Conservation (phyloP, 2,797 vertebrate genomes). For the Kryptopterus vitreolus region DNA sequence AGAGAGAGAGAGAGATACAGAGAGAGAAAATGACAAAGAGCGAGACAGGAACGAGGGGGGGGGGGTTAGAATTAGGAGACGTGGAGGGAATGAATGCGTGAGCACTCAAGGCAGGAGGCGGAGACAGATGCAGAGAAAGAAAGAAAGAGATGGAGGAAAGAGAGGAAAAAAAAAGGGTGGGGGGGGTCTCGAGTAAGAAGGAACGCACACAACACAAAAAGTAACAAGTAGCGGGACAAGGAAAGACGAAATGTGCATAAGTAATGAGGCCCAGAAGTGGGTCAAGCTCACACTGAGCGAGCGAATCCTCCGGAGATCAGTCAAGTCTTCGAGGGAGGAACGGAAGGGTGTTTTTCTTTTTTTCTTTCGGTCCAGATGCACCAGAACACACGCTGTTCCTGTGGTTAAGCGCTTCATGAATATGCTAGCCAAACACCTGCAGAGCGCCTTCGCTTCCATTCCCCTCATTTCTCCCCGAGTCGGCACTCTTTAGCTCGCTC, state of each 20-base stretch:
- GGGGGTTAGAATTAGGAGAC: slow-evolving; percentile 6
- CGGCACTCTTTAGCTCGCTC: slow-evolving; percentile 23
- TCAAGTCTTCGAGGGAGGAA: slow-evolving; percentile 22
- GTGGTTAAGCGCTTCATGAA: slow-evolving; percentile 40
- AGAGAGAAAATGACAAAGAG: slow-evolving; percentile 40
- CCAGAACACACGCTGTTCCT: slow-evolving; percentile 37
- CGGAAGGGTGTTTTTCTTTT: slow-evolving; percentile 29
- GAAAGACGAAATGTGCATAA: slow-evolving; percentile 11
- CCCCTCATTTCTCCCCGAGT: not conserved
- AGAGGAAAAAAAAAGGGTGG: not conserved
- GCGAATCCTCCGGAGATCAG: slow-evolving; percentile 36
- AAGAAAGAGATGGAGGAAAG: not conserved
- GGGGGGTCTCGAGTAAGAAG: slow-evolving; percentile 16
- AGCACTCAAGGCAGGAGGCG: slow-evolving; percentile 12
- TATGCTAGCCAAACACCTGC: slow-evolving; percentile 39
- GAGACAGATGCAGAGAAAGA: not conserved
- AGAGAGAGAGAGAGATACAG: slow-evolving; percentile 34
- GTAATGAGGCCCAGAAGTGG: slow-evolving; percentile 40
- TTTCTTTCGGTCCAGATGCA: slow-evolving; percentile 31
- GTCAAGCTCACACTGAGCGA: slow-evolving; percentile 36
- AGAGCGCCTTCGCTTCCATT: slow-evolving; percentile 5
- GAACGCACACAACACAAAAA: slow-evolving; percentile 4
- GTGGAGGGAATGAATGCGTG: slow-evolving; percentile 23
- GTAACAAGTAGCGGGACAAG: slow-evolving; percentile 19
- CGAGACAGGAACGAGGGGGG: not conserved